Evolutionary conservation across 2,113 vertebrate species (phyloP).

Genomic region (Ciconia maguari): DNA sequence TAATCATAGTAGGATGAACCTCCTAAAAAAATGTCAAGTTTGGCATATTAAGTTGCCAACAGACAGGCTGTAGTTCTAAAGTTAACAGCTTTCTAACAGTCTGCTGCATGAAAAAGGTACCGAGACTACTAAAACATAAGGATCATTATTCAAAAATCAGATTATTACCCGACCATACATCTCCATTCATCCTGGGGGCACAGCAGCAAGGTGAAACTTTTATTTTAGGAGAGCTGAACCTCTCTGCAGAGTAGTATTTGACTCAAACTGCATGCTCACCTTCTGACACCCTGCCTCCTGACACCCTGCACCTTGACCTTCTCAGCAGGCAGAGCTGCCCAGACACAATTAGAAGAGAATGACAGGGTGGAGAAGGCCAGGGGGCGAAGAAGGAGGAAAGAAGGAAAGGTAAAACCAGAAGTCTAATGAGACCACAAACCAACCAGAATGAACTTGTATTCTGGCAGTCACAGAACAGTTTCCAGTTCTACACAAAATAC

Average conservation of each 20-base stretch:
- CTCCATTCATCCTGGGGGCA: background rate
- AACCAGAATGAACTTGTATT: background rate
- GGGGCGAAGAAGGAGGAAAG: background rate
- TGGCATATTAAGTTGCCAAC: background rate
- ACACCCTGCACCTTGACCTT: background rate
- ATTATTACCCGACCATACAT: background rate
- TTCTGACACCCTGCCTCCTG: background rate
- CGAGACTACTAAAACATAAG: background rate
- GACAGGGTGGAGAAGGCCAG: background rate
- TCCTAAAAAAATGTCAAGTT: background rate
- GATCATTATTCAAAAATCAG: background rate
- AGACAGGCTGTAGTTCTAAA: background rate
- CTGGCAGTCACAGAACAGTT: background rate
- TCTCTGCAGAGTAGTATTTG: background rate
- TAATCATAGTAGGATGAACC: background rate
- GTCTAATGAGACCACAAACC: background rate
- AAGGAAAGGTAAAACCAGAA: background rate
- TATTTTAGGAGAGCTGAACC: background rate
- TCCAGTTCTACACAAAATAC: background rate
- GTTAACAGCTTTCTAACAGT: background rate
- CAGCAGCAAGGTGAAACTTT: background rate
- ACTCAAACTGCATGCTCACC: background rate
- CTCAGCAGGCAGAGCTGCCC: background rate
- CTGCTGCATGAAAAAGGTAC: background rate
- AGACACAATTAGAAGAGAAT: background rate